Evolutionary conservation across 2,797 vertebrate genomes (phyloP), one percentile per base, ranked within the genome.

Genomic region (Gallinago solitaria): DNA sequence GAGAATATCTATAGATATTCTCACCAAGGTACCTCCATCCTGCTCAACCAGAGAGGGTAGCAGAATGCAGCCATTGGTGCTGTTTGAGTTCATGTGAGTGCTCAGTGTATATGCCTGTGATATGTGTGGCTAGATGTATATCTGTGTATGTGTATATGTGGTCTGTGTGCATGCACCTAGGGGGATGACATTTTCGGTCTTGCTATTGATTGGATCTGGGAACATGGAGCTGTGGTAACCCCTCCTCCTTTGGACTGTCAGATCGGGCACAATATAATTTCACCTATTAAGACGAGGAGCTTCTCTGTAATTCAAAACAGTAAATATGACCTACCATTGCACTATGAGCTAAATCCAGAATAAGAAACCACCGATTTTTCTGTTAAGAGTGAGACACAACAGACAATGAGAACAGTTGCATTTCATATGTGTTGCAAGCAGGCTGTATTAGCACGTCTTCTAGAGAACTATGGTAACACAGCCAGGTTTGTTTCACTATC

Each of bases 91-190:
- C 35, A 65, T 19, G 17, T 45, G 21, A 37, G 11, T 16, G 12
- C 16, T 45, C 33, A 28, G 21, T n/a, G 21, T 53, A 6, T 28
- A 28, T 11, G 9, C 20, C 51, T 33, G 4, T 61, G 12, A 5
- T 33, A 3, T 6, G 5, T 41, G 25, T 28, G 41, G 23, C 12
- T 27, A 61, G 35, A 32, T 2, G 1, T 7, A 9, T 16, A 33
- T 25, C 17, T 32, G 17, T 11, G 2, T 32, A 15, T 1, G 2
- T 7, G 1, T 35, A 16, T 11, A 48, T 16, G 8, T 47, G 10
- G 8, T 71, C 30, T 32, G 9, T 67, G 30, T 43, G 11, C 19
- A 27, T 1, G 0, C 1, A 3, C 10, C 27, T n/a, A 9, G 3
- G 4, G 2, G 32, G 16, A 54, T 57, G 32, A 35, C 5, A 8